Evolutionary conservation across 2,113 vertebrate genomes (phyloP).

Genomic region (Spea bombifrons): DNA sequence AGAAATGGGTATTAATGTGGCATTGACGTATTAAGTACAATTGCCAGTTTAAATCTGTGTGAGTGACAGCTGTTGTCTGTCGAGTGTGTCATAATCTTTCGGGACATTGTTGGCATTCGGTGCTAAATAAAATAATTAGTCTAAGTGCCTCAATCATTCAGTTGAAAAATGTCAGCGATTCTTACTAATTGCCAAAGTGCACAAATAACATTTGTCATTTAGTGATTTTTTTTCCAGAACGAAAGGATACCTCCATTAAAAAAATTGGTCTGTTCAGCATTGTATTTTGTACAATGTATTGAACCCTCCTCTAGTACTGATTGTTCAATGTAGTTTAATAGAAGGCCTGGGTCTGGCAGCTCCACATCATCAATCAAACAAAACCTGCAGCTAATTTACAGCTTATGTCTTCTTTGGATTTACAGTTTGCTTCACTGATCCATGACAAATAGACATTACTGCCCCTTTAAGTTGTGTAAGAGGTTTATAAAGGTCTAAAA

Average conservation of each 20-base stretch:
- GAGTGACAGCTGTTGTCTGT: conserved; percentile 17
- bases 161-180: conserved; percentile 30
- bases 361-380: neutral
- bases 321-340: neutral
- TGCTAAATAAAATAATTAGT: conserved; percentile 36
- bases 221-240: conserved; percentile 26
- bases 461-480: no score
- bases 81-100: conserved; percentile 4
- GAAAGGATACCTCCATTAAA: conserved; percentile 34
- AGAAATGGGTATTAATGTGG: no score
- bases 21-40: neutral
- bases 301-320: neutral
- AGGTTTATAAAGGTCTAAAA: no score
- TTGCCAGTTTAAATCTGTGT: conserved; percentile 1
- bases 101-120: conserved; percentile 10
- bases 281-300: conserved; percentile 12
- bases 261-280: conserved; percentile 31
- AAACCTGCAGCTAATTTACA: neutral
- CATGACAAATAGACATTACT: no score
- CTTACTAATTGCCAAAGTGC: conserved; percentile 28
- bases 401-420: neutral
- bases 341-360: neutral
- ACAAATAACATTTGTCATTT: conserved; percentile 39
- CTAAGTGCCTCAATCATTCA: conserved; percentile 24
- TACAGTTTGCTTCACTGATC: neutral